Evolutionary conservation across 2,113 vertebrate species (phyloP), one percentile per base, ranked within the genome.

Genomic region (Coregonus clupeaformis): DNA sequence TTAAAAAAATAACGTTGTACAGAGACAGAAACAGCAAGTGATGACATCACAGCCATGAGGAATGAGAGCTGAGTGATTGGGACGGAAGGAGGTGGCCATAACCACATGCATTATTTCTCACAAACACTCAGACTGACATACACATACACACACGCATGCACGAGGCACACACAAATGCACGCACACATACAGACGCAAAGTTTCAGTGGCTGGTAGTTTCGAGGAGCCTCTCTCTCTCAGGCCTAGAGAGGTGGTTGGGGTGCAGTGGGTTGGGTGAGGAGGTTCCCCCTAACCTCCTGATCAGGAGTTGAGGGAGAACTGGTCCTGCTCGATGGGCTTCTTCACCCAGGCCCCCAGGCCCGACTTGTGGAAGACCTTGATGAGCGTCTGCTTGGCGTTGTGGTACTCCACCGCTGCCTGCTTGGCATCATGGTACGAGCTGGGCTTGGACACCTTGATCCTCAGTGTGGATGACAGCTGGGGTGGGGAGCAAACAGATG

Each of bases 251-350:
- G 64, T 62, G 73, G 22, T 32, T 16, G 57, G 57, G 52, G 52
- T 59, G 30, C 18, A 25, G 59, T 27, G 70, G 64, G 25, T 71
- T 52, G 25, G 60, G 25, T 16, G 45, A 36, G 11, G 47, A 29
- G 20, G 45, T 47, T 20, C 60, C 71, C 20, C 64, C 25, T 7
- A 22, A n/a, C 22, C 36, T 52, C 49, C 14, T 27, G 64, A 88
- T 94, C 91, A 97, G 88, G 92, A 92, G 3, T 89, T 90, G 69
- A 98, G 94, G 6, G 95, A 94, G 92, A 99, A 99, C 90, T 98
- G 98, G 94, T 99, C 98, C 92, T 99, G 98, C 86, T 99, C 98
- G 0, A 95, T 96, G 77, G 98, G 98, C 79, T 99, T 99, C 88
- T 99, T 96, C 87, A 99, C 96, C 98, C 98, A 99, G 81, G 96